Evolutionary conservation across 2,113 vertebrate genomes (phyloP), one percentile per base, ranked within the genome.

Genomic region (Bos indicus): DNA sequence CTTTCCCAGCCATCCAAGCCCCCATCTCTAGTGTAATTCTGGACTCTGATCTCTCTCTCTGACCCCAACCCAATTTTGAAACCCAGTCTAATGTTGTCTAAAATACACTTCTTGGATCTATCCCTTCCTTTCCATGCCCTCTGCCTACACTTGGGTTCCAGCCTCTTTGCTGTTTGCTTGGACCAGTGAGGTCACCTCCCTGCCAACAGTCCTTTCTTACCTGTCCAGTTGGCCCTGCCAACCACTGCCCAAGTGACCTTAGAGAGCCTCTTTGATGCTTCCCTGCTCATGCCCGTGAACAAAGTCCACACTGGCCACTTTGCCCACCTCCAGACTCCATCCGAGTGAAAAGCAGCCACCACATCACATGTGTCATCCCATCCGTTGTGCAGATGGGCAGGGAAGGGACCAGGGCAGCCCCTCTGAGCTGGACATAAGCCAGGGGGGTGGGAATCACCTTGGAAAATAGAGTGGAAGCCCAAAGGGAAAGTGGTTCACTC

Each of bases 141-240:
- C 48, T 74, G 14, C n/a, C 57, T 33, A 46, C 4, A 3, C 12
- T 52, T 40, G 8, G 2, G n/a, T 23, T 28, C 26, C 7, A 0
- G 51, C 36, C 36, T 87, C 11, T 74, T 33, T 23, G 48, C 71
- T 13, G 36, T 46, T 15, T 36, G 36, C 96, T 14, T 28, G 16
- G 56, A 21, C 60, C 57, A 15, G 2, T 3, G 28, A 2, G 2
- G 19, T 81, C 28, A 60, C 52, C 40, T 52, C 40, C 48, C 40
- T 57, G 59, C 48, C 92, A 51, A 4, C 46, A 16, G n/a, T 1
- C 25, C 17, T 80, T 88, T 64, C 88, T 59, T 57, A 62, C 7
- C 46, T n/a, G 11, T 36, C 78, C 52, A 25, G 0, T 4, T 60
- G 78, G 15, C 43, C 57, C 67, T 48, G 28, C 26, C 15, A 14